Conservation (phyloP, 2,888 invertebrate genomes). For the Nomada fucata region DNA sequence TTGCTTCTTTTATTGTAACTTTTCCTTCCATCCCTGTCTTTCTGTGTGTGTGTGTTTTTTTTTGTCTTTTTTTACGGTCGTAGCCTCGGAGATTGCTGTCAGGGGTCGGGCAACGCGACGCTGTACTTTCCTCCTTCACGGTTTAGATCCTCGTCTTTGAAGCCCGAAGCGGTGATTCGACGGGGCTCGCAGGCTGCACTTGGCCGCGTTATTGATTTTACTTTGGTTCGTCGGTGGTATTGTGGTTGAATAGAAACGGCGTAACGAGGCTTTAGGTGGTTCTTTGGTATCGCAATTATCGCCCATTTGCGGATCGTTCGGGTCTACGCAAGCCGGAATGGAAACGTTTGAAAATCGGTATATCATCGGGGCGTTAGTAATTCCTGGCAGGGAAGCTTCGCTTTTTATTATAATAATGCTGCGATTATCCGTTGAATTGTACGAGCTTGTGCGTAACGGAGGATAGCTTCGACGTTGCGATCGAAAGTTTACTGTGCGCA, state of each 20-base stretch:
- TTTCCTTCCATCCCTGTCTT: neutral
- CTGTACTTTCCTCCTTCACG: neutral
- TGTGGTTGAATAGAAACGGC: neutral
- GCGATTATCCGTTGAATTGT: too few species aligned
- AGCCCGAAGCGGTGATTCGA: neutral
- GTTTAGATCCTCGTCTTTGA: constrained; percentile 6
- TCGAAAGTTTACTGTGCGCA: too few species aligned
- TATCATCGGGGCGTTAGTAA: neutral
- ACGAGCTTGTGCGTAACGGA: too few species aligned
- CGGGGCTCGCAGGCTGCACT: neutral
- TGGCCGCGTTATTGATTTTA: neutral
- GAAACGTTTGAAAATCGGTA: neutral
- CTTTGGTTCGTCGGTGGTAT: neutral
- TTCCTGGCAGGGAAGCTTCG: too few species aligned
- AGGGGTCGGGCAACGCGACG: constrained; percentile 8
- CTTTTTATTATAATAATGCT: too few species aligned
- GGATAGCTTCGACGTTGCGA: too few species aligned
- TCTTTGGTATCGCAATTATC: neutral
- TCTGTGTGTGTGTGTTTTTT: neutral
- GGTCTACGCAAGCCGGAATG: neutral
- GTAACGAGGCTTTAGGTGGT: neutral
- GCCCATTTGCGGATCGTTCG: neutral
- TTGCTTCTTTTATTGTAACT: constrained; percentile 8
- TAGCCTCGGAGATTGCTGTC: constrained; percentile 9
- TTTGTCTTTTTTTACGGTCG: neutral